Evolutionary conservation across 2,113 vertebrate genomes (phyloP).

Genomic region (Petroica traversi): DNA sequence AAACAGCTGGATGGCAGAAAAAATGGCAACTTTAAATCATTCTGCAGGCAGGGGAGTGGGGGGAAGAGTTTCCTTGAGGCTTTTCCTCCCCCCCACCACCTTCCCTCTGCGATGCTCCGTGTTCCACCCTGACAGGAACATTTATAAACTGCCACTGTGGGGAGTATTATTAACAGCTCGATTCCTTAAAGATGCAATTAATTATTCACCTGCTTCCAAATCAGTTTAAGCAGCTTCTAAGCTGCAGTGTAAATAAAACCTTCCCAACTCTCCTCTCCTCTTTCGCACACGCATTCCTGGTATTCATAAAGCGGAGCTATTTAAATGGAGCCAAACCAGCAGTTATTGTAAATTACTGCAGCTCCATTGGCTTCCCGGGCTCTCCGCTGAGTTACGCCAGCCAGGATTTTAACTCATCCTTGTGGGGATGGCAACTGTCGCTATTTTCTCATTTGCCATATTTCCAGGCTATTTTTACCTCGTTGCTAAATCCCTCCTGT

Average conservation of each 20-base stretch:
- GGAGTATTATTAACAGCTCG: conserved; percentile 60
- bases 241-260: conserved; percentile 46
- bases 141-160: conserved; percentile 45
- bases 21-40: conserved; percentile 11
- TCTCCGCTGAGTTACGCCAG: not conserved
- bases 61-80: not conserved
- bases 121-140: conserved; percentile 1
- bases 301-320: not conserved
- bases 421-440: not conserved
- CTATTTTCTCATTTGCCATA: not conserved
- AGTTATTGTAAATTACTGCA: conserved; percentile 54
- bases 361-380: not conserved
- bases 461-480: conserved; percentile 35
- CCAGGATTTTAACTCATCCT: conserved; percentile 41
- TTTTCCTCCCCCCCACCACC: not conserved
- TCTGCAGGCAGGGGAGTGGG: not conserved
- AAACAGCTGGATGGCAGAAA: conserved; percentile 31
- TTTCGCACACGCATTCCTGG: not conserved
- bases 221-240: conserved; percentile 59
- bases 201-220: conserved; percentile 71
- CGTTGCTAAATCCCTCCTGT: not conserved
- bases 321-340: conserved; percentile 48
- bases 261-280: conserved; percentile 5
- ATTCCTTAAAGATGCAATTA: conserved; percentile 70
- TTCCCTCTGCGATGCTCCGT: conserved; percentile 1